A percentile compares a stretch with the other conserved stretches of the same genome.
Evolutionary conservation across 2,888 invertebrate species (phyloP).

Genomic region (Mythimna vitellina): DNA sequence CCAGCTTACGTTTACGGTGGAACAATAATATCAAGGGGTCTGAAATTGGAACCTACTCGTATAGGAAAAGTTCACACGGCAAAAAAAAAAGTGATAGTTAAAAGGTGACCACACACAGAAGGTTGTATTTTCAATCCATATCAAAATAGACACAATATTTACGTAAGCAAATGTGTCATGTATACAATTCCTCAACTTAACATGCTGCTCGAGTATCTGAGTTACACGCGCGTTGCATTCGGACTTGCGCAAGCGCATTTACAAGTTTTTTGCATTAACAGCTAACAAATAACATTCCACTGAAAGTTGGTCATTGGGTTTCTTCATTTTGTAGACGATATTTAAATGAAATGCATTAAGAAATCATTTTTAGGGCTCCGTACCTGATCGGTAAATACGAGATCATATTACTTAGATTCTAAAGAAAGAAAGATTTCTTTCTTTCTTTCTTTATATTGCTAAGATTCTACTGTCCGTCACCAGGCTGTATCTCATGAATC

Average conservation of each 20-base stretch:
- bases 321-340: slow-evolving; percentile 8
- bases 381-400: no score
- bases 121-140: not conserved
- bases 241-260: slow-evolving; percentile 58
- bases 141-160: slow-evolving; percentile 16
- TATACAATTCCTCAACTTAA: slow-evolving; percentile 41
- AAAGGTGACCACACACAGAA: not conserved
- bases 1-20: no score
- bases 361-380: not conserved
- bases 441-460: no score
- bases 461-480: no score
- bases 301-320: slow-evolving; percentile 50
- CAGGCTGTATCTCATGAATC: no score
- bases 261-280: slow-evolving; percentile 58
- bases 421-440: no score
- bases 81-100: not conserved
- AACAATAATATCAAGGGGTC: no score
- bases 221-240: slow-evolving; percentile 31
- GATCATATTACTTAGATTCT: no score
- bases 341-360: not conserved
- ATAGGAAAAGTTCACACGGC: not conserved
- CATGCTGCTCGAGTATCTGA: slow-evolving; percentile 45
- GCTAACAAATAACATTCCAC: slow-evolving; percentile 46
- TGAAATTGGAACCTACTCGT: no score
- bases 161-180: slow-evolving; percentile 20